Conservation (phyloP, 2,797 vertebrate genomes). For the Sylvilagus floridanus region DNA sequence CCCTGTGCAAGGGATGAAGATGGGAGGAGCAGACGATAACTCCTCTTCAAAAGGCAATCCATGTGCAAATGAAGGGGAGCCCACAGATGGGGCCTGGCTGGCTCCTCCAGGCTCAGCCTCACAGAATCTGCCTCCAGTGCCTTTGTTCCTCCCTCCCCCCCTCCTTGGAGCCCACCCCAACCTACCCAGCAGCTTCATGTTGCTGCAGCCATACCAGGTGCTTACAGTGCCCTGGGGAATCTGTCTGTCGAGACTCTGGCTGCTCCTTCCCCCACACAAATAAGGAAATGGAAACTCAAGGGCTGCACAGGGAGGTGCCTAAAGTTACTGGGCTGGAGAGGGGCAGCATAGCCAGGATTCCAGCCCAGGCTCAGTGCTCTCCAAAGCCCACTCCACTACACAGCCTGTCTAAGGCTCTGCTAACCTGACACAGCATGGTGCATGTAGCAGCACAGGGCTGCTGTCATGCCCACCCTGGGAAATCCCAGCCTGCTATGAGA, state of each 20-base stretch:
- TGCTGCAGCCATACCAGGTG: neutral
- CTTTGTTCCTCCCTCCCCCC: neutral
- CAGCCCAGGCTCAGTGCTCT: neutral
- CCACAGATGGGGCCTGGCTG: slow-evolving; percentile 58
- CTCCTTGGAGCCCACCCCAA: neutral
- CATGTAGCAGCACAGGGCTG: neutral
- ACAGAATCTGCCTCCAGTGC: neutral
- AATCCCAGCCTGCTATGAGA: neutral
- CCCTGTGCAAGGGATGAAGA: neutral
- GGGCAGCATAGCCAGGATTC: neutral
- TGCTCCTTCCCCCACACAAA: neutral
- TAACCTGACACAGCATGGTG: neutral
- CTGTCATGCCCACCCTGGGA: neutral
- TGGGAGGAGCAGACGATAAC: slow-evolving; percentile 17
- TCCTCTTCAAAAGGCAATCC: slow-evolving; percentile 57
- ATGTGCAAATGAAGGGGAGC: slow-evolving; percentile 34
- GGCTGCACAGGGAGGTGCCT: neutral
- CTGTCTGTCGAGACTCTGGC: neutral
- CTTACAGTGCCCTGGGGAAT: neutral
- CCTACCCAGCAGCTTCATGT: neutral
- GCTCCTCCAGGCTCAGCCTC: neutral
- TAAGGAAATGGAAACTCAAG: neutral
- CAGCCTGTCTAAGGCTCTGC: neutral
- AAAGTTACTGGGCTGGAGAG: neutral
- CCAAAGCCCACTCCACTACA: neutral